Evolutionary conservation across 1,140 invertebrate genomes (phyloP), one percentile per base, ranked within the genome.

Genomic region (Panagrolaimus sp.): DNA sequence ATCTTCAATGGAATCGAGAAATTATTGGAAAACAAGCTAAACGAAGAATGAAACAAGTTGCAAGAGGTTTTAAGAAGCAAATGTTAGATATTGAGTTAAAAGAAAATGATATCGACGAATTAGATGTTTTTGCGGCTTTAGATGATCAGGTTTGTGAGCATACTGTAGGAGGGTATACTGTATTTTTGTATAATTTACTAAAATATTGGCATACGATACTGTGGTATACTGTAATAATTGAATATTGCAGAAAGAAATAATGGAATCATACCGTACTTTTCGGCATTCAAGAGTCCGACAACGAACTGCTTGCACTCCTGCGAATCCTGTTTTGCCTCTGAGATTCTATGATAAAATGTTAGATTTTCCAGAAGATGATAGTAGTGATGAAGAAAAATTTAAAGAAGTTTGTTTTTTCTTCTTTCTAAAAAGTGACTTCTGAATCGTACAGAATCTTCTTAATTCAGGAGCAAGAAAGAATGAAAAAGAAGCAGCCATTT

Each of bases 401-500:
- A 32, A 67, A 55, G 66, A 48, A 67, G 43, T 38, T 64, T 58
- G 17, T 58, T 28, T 12, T 58, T 21, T 8, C 17, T 4, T 3
- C 21, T 21, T n/a, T 12, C 52, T 52, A 24, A 7, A 5, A 52
- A 15, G n/a, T 7, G 5, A 4, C 48, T 24, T 7, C n/a, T 17
- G 26, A 52, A 15, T 17, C 45, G n/a, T 10, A 10, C n/a, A 46
- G n/a, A 62, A 10, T 62, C 10, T 62, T 63, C 17, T n/a, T n/a
- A 63, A n/a, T 67, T 67, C 9, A 47, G 44, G 63, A 28, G 21
- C 32, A 32, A 69, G 55, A 69, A 46, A n/a, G 47, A 10, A 5
- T 28, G 24, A 64, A 69, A 47, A 63, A 26, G 45, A 67, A 64
- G 21, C 32, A 69, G 26, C 68, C 68, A 1, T 69, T 68, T 66